phyloP scores from a whole-genome alignment of 2,113 vertebrate species.

The Chloropsis hardwickii region DNA sequence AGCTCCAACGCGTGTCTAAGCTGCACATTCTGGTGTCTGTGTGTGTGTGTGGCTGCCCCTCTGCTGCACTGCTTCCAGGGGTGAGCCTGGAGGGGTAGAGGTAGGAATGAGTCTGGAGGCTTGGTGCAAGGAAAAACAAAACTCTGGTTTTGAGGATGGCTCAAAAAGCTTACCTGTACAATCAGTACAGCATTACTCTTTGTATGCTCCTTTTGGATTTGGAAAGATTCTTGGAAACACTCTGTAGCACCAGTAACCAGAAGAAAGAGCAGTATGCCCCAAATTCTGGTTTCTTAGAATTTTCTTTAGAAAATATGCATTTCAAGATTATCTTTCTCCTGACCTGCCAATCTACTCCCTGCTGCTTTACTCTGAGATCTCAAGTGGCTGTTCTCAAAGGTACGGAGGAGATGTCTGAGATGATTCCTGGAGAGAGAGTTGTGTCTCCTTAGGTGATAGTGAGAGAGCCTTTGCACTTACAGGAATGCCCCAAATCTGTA shows the following conservation, averaged over 20 bases:
- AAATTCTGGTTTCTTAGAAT: background rate
- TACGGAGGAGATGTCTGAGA: background rate
- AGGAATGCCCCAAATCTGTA: background rate
- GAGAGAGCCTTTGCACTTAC: background rate
- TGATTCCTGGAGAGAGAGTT: background rate
- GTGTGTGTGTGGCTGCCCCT: background rate
- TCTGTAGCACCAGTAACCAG: background rate
- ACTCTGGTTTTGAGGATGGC: background rate
- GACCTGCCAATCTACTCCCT: background rate
- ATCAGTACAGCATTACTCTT: background rate
- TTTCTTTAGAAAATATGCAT: background rate
- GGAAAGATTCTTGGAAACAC: background rate
- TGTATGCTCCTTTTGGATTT: background rate
- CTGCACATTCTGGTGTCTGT: fast-evolving
- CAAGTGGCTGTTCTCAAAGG: background rate
- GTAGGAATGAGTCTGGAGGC: background rate
- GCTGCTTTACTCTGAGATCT: background rate
- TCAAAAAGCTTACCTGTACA: background rate
- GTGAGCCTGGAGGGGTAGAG: background rate
- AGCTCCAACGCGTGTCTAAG: background rate
- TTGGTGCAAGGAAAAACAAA: background rate
- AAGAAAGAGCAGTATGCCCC: background rate
- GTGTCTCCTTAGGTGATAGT: background rate
- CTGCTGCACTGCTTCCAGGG: background rate
- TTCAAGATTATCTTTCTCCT: background rate